phyloP scores from a whole-genome alignment of 2,888 invertebrate species.

The Melanostoma scalare region DNA sequence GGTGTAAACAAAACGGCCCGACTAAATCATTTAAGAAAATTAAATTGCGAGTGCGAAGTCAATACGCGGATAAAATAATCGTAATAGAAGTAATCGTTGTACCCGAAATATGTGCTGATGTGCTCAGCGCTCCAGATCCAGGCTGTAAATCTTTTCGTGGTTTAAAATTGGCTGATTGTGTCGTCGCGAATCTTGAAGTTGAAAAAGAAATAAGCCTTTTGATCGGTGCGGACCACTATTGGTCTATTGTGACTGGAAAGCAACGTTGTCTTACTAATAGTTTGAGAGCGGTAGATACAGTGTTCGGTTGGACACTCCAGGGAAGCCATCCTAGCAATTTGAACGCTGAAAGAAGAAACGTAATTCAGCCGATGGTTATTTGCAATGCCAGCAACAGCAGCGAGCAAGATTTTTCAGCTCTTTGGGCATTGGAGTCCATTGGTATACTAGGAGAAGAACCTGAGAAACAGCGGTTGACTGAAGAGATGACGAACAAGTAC shows the following conservation, averaged over 20 bases:
- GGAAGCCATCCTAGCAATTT: slow-evolving; percentile 5
- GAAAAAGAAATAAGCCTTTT: slow-evolving; percentile 13
- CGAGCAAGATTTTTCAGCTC: slow-evolving; percentile 17
- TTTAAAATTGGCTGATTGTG: slow-evolving; percentile 34
- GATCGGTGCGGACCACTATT: slow-evolving; percentile 18
- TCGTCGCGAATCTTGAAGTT: slow-evolving; percentile 6
- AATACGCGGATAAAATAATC: neutral
- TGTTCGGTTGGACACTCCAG: slow-evolving; percentile 39
- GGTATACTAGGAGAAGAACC: slow-evolving; percentile 40
- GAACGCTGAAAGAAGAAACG: neutral
- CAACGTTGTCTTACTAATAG: neutral
- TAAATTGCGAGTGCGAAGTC: slow-evolving; percentile 15
- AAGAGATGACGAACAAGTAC: slow-evolving; percentile 32
- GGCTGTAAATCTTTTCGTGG: slow-evolving; percentile 2
- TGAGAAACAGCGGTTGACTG: slow-evolving; percentile 4
- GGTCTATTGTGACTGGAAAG: slow-evolving; percentile 20
- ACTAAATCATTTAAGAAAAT: slow-evolving; percentile 21
- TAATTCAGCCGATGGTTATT: slow-evolving; percentile 6
- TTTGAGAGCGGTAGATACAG: neutral
- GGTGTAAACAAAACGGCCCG: neutral
- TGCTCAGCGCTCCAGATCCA: slow-evolving; percentile 4
- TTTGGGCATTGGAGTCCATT: slow-evolving; percentile 41
- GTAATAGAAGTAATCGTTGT: slow-evolving; percentile 16
- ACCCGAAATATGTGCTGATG: slow-evolving; percentile 35
- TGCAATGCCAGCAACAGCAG: slow-evolving; percentile 9